Conservation (phyloP, 2,797 vertebrate species). For the Amniataba percoides region DNA sequence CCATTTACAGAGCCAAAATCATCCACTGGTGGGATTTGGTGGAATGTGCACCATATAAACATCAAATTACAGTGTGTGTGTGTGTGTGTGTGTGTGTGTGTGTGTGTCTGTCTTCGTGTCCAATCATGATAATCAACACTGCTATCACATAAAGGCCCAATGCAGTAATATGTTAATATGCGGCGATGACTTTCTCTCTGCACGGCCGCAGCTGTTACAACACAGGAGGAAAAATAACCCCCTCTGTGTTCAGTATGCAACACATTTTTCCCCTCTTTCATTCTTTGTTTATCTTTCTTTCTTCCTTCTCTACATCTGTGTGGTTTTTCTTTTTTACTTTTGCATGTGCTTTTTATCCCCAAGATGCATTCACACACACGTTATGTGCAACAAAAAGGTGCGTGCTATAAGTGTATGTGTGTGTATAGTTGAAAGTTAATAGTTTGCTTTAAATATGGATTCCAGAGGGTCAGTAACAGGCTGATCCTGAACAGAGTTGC, state of each 20-base stretch:
- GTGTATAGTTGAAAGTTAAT: neutral
- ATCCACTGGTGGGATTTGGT: slow-evolving; percentile 40
- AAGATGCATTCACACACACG: neutral
- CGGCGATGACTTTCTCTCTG: slow-evolving; percentile 35
- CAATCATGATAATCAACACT: slow-evolving; percentile 32
- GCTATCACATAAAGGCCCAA: neutral
- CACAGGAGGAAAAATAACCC: slow-evolving; percentile 48
- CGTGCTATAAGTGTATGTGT: no score
- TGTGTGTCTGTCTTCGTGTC: slow-evolving; percentile 7
- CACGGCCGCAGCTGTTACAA: slow-evolving; percentile 68
- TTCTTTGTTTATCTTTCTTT: neutral
- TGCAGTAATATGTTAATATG: slow-evolving; percentile 40
- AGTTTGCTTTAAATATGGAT: neutral
- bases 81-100: slow-evolving; percentile 10
- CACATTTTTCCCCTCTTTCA: slow-evolving; percentile 21
- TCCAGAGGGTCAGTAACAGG: neutral
- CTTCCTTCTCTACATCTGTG: slow-evolving; percentile 13
- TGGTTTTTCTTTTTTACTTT: slow-evolving; percentile 1
- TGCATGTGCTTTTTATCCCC: neutral
- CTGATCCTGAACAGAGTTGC: no score
- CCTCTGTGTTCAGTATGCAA: slow-evolving; percentile 49
- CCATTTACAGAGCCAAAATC: slow-evolving; percentile 48
- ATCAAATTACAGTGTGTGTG: slow-evolving; percentile 33
- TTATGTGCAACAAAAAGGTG: neutral
- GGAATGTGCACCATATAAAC: slow-evolving; percentile 59